Percentiles rank a stretch among this genome's conserved stretches.
These are phyloP conservation scores for Amblyteles armatorius DNA, from an alignment of 2,888 invertebrate species.

Conservation along the genomic window DNA sequence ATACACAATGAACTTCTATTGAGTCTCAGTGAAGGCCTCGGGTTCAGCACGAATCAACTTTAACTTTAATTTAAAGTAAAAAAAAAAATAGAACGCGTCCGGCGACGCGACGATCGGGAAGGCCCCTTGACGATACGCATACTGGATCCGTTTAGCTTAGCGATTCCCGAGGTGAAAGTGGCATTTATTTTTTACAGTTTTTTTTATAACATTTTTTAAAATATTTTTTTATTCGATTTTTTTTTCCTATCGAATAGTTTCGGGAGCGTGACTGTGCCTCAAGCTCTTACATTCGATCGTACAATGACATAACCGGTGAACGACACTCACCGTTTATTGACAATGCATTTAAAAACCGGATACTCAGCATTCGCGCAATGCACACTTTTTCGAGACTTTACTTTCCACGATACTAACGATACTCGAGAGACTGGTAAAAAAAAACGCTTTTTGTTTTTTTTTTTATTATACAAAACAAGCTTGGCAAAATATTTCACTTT, in stretches of 20 bases:
- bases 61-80: slow-evolving; percentile 11
- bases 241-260: slow-evolving; percentile 6
- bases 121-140: not conserved
- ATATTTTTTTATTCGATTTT: not conserved
- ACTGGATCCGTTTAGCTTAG: slow-evolving; percentile 1
- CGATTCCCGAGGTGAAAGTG: slow-evolving; percentile 43
- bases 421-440: slow-evolving; percentile 63
- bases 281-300: slow-evolving; percentile 39
- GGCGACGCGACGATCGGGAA: not conserved
- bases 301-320: slow-evolving; percentile 25
- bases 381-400: slow-evolving; percentile 28
- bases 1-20: slow-evolving; percentile 40
- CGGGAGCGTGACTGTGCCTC: slow-evolving; percentile 47
- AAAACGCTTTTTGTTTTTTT: slow-evolving; percentile 25
- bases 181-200: slow-evolving; percentile 59
- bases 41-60: slow-evolving; percentile 25
- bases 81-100: not conserved
- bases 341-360: slow-evolving; percentile 22
- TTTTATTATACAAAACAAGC: slow-evolving; percentile 5
- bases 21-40: slow-evolving; percentile 54
- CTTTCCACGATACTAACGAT: slow-evolving; percentile 49
- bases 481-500: slow-evolving; percentile 30
- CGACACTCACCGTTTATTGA: slow-evolving; percentile 15
- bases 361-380: slow-evolving; percentile 31
- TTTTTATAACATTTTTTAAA: not conserved